These are phyloP conservation scores for Podarcis lilfordi DNA, from an alignment of 2,797 vertebrate species.

Conservation along the genomic window DNA sequence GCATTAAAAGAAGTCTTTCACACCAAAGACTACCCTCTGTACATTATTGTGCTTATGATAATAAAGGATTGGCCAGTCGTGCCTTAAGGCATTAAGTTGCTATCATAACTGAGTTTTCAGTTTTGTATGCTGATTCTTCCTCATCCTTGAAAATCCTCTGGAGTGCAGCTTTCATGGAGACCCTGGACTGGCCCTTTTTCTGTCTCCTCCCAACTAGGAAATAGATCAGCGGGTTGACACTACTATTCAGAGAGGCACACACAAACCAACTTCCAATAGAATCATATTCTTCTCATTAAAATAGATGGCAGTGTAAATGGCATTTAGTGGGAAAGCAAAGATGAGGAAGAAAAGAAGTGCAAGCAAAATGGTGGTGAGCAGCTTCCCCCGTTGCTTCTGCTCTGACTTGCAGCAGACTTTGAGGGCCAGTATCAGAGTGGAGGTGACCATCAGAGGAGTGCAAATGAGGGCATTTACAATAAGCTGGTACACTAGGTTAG, in stretches of 20 bases:
- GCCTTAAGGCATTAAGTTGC: too few species aligned
- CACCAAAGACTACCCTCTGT: too few species aligned
- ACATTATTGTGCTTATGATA: too few species aligned
- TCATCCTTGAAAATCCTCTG: conserved; percentile 2
- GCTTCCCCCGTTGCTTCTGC: not conserved
- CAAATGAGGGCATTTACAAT: not conserved
- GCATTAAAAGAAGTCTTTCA: too few species aligned
- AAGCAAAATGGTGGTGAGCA: not conserved
- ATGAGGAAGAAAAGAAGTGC: not conserved
- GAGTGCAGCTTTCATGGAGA: not conserved
- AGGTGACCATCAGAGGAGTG: not conserved
- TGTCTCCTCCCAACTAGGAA: not conserved
- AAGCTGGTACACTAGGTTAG: too few species aligned
- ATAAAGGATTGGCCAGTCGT: too few species aligned
- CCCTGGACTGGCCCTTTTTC: not conserved
- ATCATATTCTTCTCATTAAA: too few species aligned
- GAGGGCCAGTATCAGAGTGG: not conserved
- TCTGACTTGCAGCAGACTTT: not conserved
- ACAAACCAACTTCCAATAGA: not conserved
- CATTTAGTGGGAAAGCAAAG: not conserved
- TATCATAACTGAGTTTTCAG: not conserved
- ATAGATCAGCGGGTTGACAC: not conserved
- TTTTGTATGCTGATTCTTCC: not conserved
- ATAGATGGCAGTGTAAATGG: too few species aligned
- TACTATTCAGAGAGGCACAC: conserved; percentile 9